Evolutionary conservation across 2,888 invertebrate genomes (phyloP).

Genomic region (Deilephila porcellus): DNA sequence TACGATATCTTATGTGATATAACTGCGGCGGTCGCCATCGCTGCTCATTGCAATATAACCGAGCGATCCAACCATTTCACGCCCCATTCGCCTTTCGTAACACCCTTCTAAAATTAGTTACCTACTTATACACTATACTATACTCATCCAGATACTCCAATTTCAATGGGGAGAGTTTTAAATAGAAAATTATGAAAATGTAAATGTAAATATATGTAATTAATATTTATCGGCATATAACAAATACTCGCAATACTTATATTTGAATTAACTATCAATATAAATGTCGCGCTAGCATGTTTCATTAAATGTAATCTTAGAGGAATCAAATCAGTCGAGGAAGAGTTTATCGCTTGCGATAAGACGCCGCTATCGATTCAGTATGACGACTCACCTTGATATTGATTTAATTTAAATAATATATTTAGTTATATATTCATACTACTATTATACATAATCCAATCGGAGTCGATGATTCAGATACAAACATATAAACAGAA

Average conservation of each 20-base stretch:
- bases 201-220: neutral
- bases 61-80: conserved; percentile 58
- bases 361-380: neutral
- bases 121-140: conserved; percentile 35
- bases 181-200: neutral
- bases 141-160: neutral
- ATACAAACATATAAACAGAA: conserved; percentile 35
- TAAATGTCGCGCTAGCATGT: neutral
- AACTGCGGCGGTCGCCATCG: conserved; percentile 56
- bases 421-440: conserved; percentile 3
- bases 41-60: conserved; percentile 50
- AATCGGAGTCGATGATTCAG: neutral
- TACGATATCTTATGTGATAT: conserved; percentile 78
- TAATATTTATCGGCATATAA: neutral
- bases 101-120: conserved; percentile 54
- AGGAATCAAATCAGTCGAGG: conserved; percentile 1
- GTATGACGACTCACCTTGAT: conserved; percentile 7
- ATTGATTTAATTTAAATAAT: conserved; percentile 27
- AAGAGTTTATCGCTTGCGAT: neutral
- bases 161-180: neutral
- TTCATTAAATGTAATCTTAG: neutral
- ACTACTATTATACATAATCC: neutral
- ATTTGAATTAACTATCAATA: neutral
- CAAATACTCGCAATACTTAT: neutral
- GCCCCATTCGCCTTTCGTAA: conserved; percentile 64